These are phyloP conservation scores for Eutolmus rufibarbis DNA, from an alignment of 2,888 invertebrate species.

Conservation along the genomic window DNA sequence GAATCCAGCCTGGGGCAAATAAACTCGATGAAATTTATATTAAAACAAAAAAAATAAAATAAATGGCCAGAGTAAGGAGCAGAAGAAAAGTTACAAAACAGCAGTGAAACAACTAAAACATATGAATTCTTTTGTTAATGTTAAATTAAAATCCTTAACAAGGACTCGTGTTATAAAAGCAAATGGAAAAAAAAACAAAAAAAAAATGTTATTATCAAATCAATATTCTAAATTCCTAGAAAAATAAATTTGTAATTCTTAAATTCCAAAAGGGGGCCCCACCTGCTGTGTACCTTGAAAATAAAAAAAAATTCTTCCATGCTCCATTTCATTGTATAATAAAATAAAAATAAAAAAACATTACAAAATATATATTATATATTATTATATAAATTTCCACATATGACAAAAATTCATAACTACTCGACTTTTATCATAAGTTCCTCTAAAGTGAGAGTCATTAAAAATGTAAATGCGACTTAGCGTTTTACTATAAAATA, in stretches of 20 bases:
- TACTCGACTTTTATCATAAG: neutral
- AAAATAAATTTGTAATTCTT: neutral
- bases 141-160: neutral
- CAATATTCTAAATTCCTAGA: neutral
- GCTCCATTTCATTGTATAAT: neutral
- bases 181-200: neutral
- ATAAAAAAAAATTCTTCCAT: neutral
- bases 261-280: neutral
- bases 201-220: neutral
- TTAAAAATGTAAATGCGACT: neutral
- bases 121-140: neutral
- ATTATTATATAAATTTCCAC: neutral
- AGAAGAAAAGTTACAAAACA: neutral
- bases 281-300: neutral
- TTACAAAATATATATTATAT: neutral
- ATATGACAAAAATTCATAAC: neutral
- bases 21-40: conserved; percentile 47
- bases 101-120: neutral
- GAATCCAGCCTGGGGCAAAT: conserved; percentile 62
- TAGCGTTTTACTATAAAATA: neutral
- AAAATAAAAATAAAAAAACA: neutral
- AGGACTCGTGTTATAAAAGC: neutral
- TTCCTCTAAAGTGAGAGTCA: neutral
- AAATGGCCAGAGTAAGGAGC: neutral
- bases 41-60: neutral